Conservation (phyloP, 2,888 invertebrate genomes). For the Eristalis arbustorum region DNA sequence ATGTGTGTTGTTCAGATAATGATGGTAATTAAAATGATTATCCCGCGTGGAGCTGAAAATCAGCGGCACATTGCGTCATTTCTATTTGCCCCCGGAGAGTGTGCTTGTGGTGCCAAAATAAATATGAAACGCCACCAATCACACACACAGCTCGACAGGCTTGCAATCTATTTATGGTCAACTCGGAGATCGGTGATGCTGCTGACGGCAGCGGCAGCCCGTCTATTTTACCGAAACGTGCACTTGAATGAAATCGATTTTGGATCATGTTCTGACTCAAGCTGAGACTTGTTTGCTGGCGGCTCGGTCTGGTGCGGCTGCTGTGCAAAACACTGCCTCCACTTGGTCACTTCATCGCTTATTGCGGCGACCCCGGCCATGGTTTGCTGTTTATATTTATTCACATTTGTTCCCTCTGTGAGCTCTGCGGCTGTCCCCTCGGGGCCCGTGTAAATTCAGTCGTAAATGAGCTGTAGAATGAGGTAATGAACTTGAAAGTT, state of each 20-base stretch:
- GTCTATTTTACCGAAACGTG: slow-evolving; percentile 22
- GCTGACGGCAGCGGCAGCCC: slow-evolving; percentile 3
- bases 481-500: slow-evolving; percentile 67
- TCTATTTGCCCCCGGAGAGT: slow-evolving; percentile 31
- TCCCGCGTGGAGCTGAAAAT: slow-evolving; percentile 37
- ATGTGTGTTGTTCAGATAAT: slow-evolving; percentile 44
- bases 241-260: slow-evolving; percentile 53
- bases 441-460: slow-evolving; percentile 18
- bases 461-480: slow-evolving; percentile 39
- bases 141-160: slow-evolving; percentile 7
- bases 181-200: slow-evolving; percentile 34
- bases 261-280: slow-evolving; percentile 38
- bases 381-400: slow-evolving; percentile 24
- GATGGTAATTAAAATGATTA: slow-evolving; percentile 63
- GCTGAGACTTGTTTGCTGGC: neutral
- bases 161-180: slow-evolving; percentile 55
- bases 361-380: slow-evolving; percentile 34
- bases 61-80: slow-evolving; percentile 55
- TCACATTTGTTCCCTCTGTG: neutral
- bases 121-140: slow-evolving; percentile 30
- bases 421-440: neutral
- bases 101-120: slow-evolving; percentile 57
- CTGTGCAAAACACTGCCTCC: slow-evolving; percentile 7
- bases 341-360: slow-evolving; percentile 55
- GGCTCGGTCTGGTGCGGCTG: too few relatives aligned